Conservation (phyloP, 2,797 vertebrate genomes). For the Sebastes vulpes region DNA sequence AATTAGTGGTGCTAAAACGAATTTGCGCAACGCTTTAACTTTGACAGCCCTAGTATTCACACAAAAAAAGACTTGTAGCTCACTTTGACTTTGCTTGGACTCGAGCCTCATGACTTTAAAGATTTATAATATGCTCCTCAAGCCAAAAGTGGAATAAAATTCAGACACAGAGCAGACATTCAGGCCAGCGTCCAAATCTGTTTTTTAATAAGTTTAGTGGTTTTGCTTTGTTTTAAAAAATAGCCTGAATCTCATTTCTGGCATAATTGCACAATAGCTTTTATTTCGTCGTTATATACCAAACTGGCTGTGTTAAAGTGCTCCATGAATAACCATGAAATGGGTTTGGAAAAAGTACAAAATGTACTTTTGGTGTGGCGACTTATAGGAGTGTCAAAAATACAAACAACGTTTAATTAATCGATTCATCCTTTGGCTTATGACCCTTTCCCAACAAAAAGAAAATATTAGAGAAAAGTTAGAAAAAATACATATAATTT, state of each 20-base stretch:
- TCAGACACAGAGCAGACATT: background rate
- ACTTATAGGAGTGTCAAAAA: background rate
- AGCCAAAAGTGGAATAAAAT: constrained; percentile 4
- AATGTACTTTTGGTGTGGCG: background rate
- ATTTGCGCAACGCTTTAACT: no score
- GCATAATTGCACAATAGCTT: background rate
- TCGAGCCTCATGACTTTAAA: constrained; percentile 8
- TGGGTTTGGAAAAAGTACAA: no score
- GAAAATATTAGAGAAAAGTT: no score
- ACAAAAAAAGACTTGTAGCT: background rate
- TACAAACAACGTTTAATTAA: no score
- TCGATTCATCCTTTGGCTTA: no score
- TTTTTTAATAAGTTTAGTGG: constrained; percentile 19
- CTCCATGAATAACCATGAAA: background rate
- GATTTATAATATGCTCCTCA: background rate
- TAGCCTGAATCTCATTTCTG: constrained; percentile 5
- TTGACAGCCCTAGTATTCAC: background rate
- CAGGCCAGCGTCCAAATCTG: background rate
- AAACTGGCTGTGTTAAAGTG: background rate
- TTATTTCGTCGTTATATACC: background rate
- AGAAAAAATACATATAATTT: no score
- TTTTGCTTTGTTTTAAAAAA: constrained; percentile 19
- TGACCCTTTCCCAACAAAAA: no score
- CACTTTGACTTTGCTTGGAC: constrained; percentile 1
- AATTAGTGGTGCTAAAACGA: no score